Percentiles rank a stretch among this genome's conserved stretches.
phyloP scores from a whole-genome alignment of 1,140 invertebrate genomes.

The Macrocentrus cingulum region DNA sequence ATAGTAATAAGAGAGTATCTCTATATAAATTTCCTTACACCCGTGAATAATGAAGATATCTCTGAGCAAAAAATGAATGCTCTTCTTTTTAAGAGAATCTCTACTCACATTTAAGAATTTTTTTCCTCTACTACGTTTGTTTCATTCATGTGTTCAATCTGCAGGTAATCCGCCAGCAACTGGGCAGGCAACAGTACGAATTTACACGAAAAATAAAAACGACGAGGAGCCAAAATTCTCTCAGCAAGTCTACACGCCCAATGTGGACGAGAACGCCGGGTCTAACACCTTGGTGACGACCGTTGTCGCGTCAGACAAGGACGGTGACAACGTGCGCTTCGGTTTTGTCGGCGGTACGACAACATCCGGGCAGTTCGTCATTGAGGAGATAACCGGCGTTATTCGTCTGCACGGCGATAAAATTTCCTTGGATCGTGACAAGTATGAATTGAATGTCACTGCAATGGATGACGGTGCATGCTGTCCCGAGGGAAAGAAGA shows the following conservation, averaged over 20 bases:
- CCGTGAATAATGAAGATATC: too few relatives aligned
- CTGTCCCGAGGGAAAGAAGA: slow-evolving; percentile 81
- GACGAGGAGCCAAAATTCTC: slow-evolving; percentile 96
- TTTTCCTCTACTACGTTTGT: too few relatives aligned
- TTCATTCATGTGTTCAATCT: slow-evolving; percentile 18
- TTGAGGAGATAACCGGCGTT: slow-evolving; percentile 93
- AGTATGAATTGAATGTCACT: slow-evolving; percentile 92
- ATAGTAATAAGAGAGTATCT: too few relatives aligned
- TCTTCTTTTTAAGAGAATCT: too few relatives aligned
- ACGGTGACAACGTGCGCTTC: slow-evolving; percentile 91
- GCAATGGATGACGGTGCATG: slow-evolving; percentile 92
- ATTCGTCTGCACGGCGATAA: slow-evolving; percentile 84
- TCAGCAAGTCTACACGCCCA: slow-evolving; percentile 93
- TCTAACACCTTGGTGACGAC: slow-evolving; percentile 92
- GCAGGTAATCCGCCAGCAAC: slow-evolving; percentile 84
- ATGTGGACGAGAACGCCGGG: slow-evolving; percentile 93
- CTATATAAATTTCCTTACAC: too few relatives aligned
- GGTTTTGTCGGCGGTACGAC: slow-evolving; percentile 90
- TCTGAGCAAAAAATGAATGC: too few relatives aligned
- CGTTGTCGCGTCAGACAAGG: slow-evolving; percentile 92
- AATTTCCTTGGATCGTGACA: slow-evolving; percentile 82
- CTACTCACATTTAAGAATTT: too few relatives aligned
- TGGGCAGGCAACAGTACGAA: slow-evolving; percentile 86
- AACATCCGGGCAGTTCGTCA: slow-evolving; percentile 88
- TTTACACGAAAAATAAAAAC: slow-evolving; percentile 96